Evolutionary conservation across 1,140 invertebrate species (phyloP).

Genomic region (Papilio polyxenes): DNA sequence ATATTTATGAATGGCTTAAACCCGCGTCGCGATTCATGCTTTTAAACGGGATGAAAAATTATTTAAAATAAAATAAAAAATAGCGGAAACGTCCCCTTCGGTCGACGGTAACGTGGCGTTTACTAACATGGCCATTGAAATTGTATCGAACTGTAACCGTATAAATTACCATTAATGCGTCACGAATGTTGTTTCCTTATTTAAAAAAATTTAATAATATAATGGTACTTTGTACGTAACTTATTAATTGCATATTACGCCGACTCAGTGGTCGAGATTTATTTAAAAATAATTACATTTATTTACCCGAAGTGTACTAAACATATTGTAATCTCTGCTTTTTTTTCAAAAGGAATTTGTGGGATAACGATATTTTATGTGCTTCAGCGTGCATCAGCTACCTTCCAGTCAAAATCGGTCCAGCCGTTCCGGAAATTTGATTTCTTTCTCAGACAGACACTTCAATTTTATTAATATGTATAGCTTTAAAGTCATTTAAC

Average conservation of each 20-base stretch:
- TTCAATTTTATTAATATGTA: too few species aligned
- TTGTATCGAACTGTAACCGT: slow-evolving; percentile 52
- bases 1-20: slow-evolving; percentile 33
- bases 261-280: background rate
- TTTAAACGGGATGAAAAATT: slow-evolving; percentile 16
- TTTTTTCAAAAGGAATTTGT: too few species aligned
- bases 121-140: slow-evolving; percentile 40
- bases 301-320: background rate
- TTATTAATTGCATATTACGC: slow-evolving; percentile 22
- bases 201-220: slow-evolving; percentile 28
- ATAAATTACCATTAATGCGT: slow-evolving; percentile 60
- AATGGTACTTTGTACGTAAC: background rate
- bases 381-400: too few species aligned
- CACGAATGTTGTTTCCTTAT: slow-evolving; percentile 31
- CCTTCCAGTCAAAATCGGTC: too few species aligned
- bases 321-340: background rate
- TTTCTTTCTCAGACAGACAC: too few species aligned
- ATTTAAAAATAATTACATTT: background rate
- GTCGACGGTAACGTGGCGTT: slow-evolving; percentile 26
- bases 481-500: too few species aligned
- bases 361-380: too few species aligned
- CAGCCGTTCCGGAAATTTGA: too few species aligned
- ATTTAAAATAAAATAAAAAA: slow-evolving; percentile 12
- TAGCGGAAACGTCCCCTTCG: background rate
- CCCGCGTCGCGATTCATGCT: slow-evolving; percentile 3